phyloP scores from a whole-genome alignment of 1,140 invertebrate genomes.

The Bombus turneri region DNA sequence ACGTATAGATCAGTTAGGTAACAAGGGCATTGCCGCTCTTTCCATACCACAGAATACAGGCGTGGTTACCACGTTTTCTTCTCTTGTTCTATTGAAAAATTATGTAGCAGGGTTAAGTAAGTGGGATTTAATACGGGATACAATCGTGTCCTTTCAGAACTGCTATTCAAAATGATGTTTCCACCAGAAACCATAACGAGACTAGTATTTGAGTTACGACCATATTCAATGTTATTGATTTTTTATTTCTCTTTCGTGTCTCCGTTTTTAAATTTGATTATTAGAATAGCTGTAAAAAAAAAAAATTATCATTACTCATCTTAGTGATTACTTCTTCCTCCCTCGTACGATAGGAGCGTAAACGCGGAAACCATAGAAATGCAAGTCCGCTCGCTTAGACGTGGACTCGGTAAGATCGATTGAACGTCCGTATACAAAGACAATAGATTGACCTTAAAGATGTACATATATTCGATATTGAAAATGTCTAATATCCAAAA shows the following conservation, averaged over 20 bases:
- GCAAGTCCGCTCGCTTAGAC: conserved; percentile 28
- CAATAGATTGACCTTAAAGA: neutral
- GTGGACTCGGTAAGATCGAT: conserved; percentile 29
- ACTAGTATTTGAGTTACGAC: neutral
- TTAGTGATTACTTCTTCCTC: neutral
- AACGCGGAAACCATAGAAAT: conserved; percentile 56
- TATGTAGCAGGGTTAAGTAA: conserved; percentile 1
- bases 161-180: neutral
- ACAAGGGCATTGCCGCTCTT: conserved; percentile 64
- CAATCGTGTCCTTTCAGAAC: neutral
- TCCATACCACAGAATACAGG: conserved; percentile 68
- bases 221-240: no score
- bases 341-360: neutral
- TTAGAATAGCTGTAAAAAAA: neutral
- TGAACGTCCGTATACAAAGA: neutral
- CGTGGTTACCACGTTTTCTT: conserved; percentile 62
- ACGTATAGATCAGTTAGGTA: conserved; percentile 66
- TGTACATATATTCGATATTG: neutral
- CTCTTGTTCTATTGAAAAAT: conserved; percentile 28
- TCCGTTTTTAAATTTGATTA: neutral
- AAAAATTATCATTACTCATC: neutral
- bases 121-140: neutral
- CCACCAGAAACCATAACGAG: neutral
- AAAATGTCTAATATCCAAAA: neutral
- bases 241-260: neutral